phyloP scores from a whole-genome alignment of 92 coral and sea anemone species.

The Zoanthus sociatus region DNA sequence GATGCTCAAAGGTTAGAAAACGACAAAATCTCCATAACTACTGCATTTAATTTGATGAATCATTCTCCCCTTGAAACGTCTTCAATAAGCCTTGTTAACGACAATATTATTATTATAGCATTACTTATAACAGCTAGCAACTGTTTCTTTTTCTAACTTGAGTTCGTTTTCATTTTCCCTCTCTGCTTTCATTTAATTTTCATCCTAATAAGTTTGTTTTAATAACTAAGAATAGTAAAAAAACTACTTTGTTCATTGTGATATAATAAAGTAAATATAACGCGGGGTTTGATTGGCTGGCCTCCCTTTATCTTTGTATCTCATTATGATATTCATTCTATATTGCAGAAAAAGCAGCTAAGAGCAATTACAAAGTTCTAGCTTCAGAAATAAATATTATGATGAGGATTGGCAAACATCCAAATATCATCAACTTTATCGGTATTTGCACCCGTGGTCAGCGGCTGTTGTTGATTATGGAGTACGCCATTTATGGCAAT shows the following conservation, averaged over 20 bases:
- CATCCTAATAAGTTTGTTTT: background rate
- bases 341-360: slow-evolving; percentile 71
- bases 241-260: background rate
- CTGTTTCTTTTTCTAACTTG: background rate
- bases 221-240: no score
- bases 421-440: slow-evolving; percentile 86
- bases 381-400: slow-evolving; percentile 83
- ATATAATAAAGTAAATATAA: background rate
- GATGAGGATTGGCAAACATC: slow-evolving; percentile 82
- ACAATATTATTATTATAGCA: background rate
- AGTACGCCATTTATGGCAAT: slow-evolving; percentile 86
- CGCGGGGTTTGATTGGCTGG: no score
- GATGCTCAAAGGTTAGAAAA: slow-evolving; percentile 76
- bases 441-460: slow-evolving; percentile 89
- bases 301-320: background rate
- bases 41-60: background rate
- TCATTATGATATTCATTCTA: background rate
- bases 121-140: background rate
- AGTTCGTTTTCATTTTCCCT: background rate
- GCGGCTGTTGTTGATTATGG: slow-evolving; percentile 78
- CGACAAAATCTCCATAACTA: background rate
- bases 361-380: slow-evolving; percentile 77
- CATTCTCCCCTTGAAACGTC: background rate
- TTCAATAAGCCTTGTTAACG: background rate
- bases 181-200: background rate